Evolutionary conservation across 2,888 invertebrate species (phyloP).

Genomic region (Pheosia gnoma): DNA sequence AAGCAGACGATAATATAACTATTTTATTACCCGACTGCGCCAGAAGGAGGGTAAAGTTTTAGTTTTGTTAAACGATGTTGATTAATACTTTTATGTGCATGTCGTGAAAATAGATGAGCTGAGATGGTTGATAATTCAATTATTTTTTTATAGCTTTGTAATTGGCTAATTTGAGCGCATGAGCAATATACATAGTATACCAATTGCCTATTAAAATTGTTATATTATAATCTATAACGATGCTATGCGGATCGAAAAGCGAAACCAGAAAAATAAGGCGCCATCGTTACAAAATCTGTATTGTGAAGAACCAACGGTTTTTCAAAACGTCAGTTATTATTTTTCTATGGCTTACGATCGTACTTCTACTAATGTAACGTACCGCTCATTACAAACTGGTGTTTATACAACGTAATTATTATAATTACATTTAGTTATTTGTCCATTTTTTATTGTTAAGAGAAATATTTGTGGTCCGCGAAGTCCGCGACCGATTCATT

Average conservation of each 20-base stretch:
- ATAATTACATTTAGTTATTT: slow-evolving; percentile 49
- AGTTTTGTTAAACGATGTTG: no score
- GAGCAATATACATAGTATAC: slow-evolving; percentile 4
- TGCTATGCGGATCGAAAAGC: background rate
- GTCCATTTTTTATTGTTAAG: slow-evolving; percentile 42
- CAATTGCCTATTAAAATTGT: background rate
- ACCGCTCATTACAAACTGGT: background rate
- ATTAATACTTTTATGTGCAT: no score
- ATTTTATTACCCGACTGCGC: background rate
- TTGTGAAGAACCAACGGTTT: no score
- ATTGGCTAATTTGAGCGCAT: slow-evolving; percentile 6
- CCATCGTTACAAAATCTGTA: no score
- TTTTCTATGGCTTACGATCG: background rate
- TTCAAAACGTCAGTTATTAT: background rate
- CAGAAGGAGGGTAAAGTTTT: no score
- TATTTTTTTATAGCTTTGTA: background rate
- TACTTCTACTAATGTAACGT: slow-evolving; percentile 2
- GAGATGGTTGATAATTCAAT: background rate
- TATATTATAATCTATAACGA: background rate
- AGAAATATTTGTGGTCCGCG: slow-evolving; percentile 8
- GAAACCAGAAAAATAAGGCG: background rate
- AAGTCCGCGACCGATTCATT: no score
- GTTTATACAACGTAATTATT: slow-evolving; percentile 15
- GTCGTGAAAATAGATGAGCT: no score
- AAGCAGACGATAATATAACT: no score